Percentiles rank a stretch among this genome's conserved stretches.
These are phyloP conservation scores for Poeciliopsis turrubarensis DNA, from an alignment of 2,113 vertebrate genomes.

Conservation along the genomic window DNA sequence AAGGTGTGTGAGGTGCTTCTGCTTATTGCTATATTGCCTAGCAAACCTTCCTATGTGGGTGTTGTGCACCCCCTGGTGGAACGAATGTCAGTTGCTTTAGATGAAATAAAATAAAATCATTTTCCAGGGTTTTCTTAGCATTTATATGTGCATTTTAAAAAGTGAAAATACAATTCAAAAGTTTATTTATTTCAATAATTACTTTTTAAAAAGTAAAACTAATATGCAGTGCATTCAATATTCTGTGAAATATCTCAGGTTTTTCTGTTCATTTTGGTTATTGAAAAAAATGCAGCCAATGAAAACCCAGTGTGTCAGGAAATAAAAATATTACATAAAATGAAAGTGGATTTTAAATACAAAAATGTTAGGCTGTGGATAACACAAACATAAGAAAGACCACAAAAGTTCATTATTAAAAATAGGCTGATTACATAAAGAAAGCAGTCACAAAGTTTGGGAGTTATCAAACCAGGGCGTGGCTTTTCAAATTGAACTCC, in stretches of 20 bases:
- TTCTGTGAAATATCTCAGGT: too few species aligned
- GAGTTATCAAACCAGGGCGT: neutral
- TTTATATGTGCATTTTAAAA: neutral
- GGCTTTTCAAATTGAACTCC: neutral
- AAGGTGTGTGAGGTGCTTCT: neutral
- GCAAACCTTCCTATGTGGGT: neutral
- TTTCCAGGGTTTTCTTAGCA: neutral
- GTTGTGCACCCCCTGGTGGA: slow-evolving; percentile 58
- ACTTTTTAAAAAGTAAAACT: too few species aligned
- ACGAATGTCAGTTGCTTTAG: neutral
- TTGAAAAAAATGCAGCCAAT: too few species aligned
- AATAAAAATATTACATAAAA: too few species aligned
- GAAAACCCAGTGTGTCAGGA: too few species aligned
- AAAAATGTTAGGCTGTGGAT: too few species aligned
- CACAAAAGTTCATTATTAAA: too few species aligned
- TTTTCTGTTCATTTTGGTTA: too few species aligned
- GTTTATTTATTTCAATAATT: neutral
- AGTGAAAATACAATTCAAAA: neutral
- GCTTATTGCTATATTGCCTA: neutral
- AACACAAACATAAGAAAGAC: too few species aligned
- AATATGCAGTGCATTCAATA: too few species aligned
- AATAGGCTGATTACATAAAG: too few species aligned
- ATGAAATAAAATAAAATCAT: neutral
- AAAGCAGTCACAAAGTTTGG: neutral
- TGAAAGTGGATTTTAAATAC: too few species aligned